A percentile compares a stretch with the other conserved stretches of the same genome.
These are phyloP conservation scores for Macrosoma leucophasiata DNA, from an alignment of 2,888 invertebrate genomes.

Conservation along the genomic window DNA sequence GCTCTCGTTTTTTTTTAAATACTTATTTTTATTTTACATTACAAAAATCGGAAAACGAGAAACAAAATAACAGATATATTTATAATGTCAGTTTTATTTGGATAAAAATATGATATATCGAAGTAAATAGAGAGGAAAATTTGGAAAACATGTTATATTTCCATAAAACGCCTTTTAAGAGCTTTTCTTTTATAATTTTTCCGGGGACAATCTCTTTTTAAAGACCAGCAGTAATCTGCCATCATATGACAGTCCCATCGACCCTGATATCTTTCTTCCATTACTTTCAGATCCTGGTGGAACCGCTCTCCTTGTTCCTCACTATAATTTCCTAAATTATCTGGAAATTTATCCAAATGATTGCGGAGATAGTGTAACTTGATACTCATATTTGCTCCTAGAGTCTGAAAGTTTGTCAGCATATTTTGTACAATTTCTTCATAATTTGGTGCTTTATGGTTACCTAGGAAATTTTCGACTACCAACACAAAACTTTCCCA, in stretches of 20 bases:
- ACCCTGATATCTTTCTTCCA: conserved; percentile 11
- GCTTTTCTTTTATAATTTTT: conserved; percentile 11
- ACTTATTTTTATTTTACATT: too few species aligned
- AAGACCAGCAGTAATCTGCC: conserved; percentile 13
- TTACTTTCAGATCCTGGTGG: conserved; percentile 2
- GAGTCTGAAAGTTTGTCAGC: conserved; percentile 2
- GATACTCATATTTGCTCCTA: conserved; percentile 6
- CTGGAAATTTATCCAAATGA: conserved; percentile 6
- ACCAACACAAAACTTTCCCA: too few species aligned
- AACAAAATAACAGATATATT: too few species aligned
- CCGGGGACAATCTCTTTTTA: conserved; percentile 10
- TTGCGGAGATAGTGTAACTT: conserved; percentile 5
- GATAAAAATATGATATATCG: too few species aligned
- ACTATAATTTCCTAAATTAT: conserved; percentile 13
- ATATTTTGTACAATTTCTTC: conserved; percentile 3
- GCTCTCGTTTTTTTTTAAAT: too few species aligned
- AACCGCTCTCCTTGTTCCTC: too few species aligned
- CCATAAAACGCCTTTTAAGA: conserved; percentile 6
- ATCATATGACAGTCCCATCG: conserved; percentile 9
- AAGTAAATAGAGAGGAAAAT: too few species aligned
- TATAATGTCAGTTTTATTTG: too few species aligned
- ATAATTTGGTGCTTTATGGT: neutral
- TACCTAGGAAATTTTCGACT: conserved; percentile 6
- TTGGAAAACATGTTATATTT: too few species aligned
- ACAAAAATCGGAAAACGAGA: too few species aligned